A percentile compares a stretch with the other conserved stretches of the same genome.
These are phyloP conservation scores for Thamnophis elegans DNA, from an alignment of 2,797 vertebrate species.

Conservation along the genomic window DNA sequence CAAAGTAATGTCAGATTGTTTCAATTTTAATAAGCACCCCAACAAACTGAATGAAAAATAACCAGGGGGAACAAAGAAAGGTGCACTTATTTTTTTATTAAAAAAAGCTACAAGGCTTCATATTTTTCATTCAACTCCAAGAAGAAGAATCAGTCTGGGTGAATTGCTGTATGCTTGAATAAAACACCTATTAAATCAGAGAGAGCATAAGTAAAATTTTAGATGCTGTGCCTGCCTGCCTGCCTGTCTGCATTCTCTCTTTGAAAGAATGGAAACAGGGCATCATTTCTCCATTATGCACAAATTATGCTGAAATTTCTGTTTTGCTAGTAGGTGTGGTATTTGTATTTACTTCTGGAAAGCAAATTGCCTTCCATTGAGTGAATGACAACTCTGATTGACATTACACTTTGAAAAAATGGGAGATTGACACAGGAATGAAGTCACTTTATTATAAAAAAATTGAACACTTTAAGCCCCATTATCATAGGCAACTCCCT, in stretches of 20 bases:
- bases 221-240: conserved; percentile 24
- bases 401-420: rapidly evolving
- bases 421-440: not conserved
- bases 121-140: conserved; percentile 58
- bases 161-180: conserved; percentile 54
- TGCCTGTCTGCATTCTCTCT: not conserved
- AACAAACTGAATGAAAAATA: conserved; percentile 32
- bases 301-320: not conserved
- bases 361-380: rapidly evolving
- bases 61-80: not conserved
- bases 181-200: conserved; percentile 60
- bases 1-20: not conserved
- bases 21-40: conserved; percentile 32
- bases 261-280: not conserved
- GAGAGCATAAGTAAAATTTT: conserved; percentile 40
- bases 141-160: conserved; percentile 56
- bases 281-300: not conserved
- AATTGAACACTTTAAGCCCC: not conserved
- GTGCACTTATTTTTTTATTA: not conserved
- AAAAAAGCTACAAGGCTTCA: conserved; percentile 53
- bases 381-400: not conserved
- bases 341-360: not conserved
- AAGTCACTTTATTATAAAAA: rapidly evolving
- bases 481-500: not conserved
- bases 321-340: not conserved